Evolutionary conservation across 2,888 invertebrate genomes (phyloP).

Genomic region (Schizotus pectinicornis): DNA sequence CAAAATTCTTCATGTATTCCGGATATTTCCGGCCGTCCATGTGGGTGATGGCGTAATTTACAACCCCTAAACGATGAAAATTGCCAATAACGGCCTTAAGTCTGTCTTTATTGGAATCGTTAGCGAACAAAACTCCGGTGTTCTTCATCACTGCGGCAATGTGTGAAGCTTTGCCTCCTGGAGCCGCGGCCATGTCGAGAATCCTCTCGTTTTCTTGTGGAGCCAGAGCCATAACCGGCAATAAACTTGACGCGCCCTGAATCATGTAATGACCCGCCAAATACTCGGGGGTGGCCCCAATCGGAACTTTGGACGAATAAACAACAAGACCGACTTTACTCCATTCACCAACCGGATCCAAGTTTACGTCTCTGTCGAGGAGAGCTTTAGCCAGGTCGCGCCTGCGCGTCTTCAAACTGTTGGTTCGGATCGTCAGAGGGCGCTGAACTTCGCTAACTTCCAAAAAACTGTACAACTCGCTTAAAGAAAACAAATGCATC

Average conservation of each 20-base stretch:
- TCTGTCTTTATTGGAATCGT: slow-evolving; percentile 91
- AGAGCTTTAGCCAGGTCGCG: slow-evolving; percentile 93
- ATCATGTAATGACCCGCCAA: slow-evolving; percentile 97
- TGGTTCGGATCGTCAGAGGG: slow-evolving; percentile 94
- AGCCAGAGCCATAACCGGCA: slow-evolving; percentile 97
- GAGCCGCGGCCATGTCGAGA: slow-evolving; percentile 97
- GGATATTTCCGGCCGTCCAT: slow-evolving; percentile 90
- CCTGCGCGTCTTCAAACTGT: slow-evolving; percentile 90
- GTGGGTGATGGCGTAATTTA: slow-evolving; percentile 88
- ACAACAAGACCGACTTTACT: slow-evolving; percentile 97
- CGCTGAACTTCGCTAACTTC: slow-evolving; percentile 96
- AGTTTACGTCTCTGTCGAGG: slow-evolving; percentile 95
- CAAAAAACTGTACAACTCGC: slow-evolving; percentile 89
- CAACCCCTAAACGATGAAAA: slow-evolving; percentile 93
- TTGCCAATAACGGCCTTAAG: slow-evolving; percentile 94
- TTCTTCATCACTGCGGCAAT: slow-evolving; percentile 98
- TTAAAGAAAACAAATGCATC: slow-evolving; percentile 86
- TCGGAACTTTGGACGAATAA: slow-evolving; percentile 93
- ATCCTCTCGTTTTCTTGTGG: slow-evolving; percentile 95
- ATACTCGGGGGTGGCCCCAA: slow-evolving; percentile 99
- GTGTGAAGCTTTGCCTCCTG: slow-evolving; percentile 98
- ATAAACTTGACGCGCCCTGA: slow-evolving; percentile 94
- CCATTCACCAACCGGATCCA: slow-evolving; percentile 99
- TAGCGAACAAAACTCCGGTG: slow-evolving; percentile 94
- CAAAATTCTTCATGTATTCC: slow-evolving; percentile 84